Percentiles rank a stretch among this genome's conserved stretches.
These are phyloP conservation scores for Campopleginae sp. DNA, from an alignment of 2,888 invertebrate species.

Conservation along the genomic window DNA sequence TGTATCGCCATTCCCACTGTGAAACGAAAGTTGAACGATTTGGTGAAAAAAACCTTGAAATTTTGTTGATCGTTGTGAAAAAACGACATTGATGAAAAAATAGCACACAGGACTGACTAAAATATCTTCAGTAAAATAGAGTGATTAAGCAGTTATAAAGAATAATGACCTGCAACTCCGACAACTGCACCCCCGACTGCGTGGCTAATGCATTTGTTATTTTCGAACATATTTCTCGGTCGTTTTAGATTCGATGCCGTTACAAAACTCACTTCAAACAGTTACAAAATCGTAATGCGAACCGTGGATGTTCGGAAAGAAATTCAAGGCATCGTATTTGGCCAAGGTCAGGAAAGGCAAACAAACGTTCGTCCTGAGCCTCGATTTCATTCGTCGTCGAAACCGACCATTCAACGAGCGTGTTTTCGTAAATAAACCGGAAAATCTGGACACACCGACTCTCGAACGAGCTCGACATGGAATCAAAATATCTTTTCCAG, in stretches of 20 bases:
- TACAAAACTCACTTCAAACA: not conserved
- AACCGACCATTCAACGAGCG: not conserved
- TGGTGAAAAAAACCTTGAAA: not conserved
- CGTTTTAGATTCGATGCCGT: not conserved
- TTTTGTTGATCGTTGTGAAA: not conserved
- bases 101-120: not conserved
- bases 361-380: not conserved
- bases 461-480: not conserved
- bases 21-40: not conserved
- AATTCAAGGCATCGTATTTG: not conserved
- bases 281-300: not conserved
- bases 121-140: not conserved
- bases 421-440: not conserved
- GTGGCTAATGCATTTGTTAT: slow-evolving; percentile 44
- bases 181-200: slow-evolving; percentile 58
- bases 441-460: not conserved
- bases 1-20: slow-evolving; percentile 62
- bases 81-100: not conserved
- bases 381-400: not conserved
- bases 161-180: slow-evolving; percentile 62
- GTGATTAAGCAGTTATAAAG: not conserved
- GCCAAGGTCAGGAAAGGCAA: not conserved
- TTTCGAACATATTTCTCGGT: slow-evolving; percentile 51
- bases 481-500: not conserved
- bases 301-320: not conserved